These are phyloP conservation scores for Acanthococcus lagerstroemiae DNA, from an alignment of 2,888 invertebrate species.

Conservation along the genomic window DNA sequence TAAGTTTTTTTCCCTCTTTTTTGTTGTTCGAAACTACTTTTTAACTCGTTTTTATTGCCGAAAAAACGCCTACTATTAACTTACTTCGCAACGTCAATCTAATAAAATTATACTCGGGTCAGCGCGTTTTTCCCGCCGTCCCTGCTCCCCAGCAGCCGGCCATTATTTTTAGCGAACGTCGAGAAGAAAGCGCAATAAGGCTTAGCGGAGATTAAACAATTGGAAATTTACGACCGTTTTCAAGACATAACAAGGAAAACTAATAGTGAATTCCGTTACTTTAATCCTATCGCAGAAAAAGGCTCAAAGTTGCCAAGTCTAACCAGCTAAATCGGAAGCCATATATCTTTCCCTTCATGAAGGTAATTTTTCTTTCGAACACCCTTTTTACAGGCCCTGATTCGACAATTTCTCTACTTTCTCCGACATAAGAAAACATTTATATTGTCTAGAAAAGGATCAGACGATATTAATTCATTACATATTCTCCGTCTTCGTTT, in stretches of 20 bases:
- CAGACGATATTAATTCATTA: constrained; percentile 31
- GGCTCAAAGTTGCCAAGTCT: constrained; percentile 31
- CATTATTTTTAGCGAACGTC: constrained; percentile 29
- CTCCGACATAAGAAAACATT: constrained; percentile 32
- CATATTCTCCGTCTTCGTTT: constrained; percentile 13
- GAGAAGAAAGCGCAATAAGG: constrained; percentile 30
- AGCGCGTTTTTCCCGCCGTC: constrained; percentile 18
- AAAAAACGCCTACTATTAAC: no score
- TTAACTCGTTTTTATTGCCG: no score
- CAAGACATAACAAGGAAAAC: constrained; percentile 31
- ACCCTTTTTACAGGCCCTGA: constrained; percentile 32
- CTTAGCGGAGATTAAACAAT: constrained; percentile 32
- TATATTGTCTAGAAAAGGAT: constrained; percentile 30
- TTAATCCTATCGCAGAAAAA: constrained; percentile 30
- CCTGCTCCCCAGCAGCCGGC: background rate
- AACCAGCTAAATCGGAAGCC: constrained; percentile 31
- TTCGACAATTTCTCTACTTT: constrained; percentile 32
- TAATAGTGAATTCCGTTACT: constrained; percentile 32
- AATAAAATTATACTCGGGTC: constrained; percentile 30
- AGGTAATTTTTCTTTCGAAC: constrained; percentile 32
- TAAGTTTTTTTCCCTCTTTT: no score
- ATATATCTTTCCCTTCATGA: constrained; percentile 30
- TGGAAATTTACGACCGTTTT: constrained; percentile 32
- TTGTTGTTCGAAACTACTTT: no score
- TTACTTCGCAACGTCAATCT: constrained; percentile 30